Base-by-base conservation (phyloP, 2,888 invertebrate genomes). In the Matsumyia berberina region DNA sequence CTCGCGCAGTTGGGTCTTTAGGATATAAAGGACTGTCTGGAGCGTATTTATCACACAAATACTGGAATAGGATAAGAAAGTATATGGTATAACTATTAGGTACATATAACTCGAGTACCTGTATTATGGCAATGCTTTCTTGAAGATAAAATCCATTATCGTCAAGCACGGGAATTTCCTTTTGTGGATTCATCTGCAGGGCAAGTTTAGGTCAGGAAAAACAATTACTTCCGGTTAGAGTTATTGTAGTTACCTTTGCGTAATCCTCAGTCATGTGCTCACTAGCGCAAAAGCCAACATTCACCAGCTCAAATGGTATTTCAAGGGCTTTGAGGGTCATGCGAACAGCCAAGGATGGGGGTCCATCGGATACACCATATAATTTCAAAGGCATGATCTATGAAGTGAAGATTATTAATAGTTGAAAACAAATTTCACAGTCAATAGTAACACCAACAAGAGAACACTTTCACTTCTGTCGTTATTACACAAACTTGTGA, bases 131-230 rank as follows among this genome's bases (percentile, higher is more conserved):
- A 87, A 93, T 93, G 87, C 96, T 96, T 92, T 97, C 97, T 87
- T 96, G 94, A 64, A 97, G 91, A 87, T 93, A 93, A 89, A 97
- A 95, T 19, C 96, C 96, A 88, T 95, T 93, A 89, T 97, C 97
- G 86, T 96, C 95, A 72, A 97, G 89, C 0, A 95, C 94, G 0
- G 96, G 95, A 88, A 96, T 95, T 90, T 96, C 96, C 89, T 95
- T 85, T 74, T 85, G 85, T 0, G 85, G 85, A 66, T 85, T 85
- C 60, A 85, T 55, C 80, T 80, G 1, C 11, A 15, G 0, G 24
- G 7, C 0, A 9, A 49, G 5, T 9, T 31, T 11, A 15, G 19
- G 0, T 35, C 8, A 12, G 5, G 0, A 19, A 9, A 9, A 46
- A 29, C 3, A 6, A 12, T 7, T 33, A 11, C 8, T 24, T 1